Percentiles rank a stretch among this genome's conserved stretches.
Conservation (phyloP, 2,888 invertebrate species). For the Cephus pygmeus region DNA sequence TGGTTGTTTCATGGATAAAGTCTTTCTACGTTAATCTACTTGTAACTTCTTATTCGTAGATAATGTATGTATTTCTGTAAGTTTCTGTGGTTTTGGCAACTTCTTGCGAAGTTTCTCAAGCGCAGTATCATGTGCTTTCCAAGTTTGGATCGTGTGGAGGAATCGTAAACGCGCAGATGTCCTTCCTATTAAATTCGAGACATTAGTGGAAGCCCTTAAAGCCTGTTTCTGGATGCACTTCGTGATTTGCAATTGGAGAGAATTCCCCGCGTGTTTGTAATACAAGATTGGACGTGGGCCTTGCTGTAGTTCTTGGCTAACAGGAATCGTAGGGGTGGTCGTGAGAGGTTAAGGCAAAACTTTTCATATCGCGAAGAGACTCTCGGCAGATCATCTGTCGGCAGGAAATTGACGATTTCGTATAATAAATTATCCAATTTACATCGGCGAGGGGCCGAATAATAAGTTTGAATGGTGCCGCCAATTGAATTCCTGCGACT, state of each 20-base stretch:
- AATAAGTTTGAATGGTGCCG: slow-evolving; percentile 22
- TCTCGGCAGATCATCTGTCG: background rate
- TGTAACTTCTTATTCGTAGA: background rate
- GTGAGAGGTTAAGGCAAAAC: background rate
- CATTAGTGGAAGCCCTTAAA: background rate
- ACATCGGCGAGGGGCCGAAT: slow-evolving; percentile 21
- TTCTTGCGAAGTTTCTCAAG: background rate
- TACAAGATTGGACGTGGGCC: background rate
- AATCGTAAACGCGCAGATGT: background rate
- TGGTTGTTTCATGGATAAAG: background rate
- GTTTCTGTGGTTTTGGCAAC: background rate
- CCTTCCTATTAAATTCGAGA: background rate
- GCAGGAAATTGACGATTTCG: slow-evolving; percentile 7
- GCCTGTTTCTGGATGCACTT: background rate
- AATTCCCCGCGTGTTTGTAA: background rate
- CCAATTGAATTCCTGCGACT: slow-evolving; percentile 22
- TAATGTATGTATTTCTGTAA: background rate
- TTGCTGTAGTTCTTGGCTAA: background rate
- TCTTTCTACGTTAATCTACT: background rate
- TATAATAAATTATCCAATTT: slow-evolving; percentile 29
- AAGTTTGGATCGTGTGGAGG: background rate
- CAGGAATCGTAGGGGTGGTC: background rate
- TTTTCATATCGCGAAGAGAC: background rate
- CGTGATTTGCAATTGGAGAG: background rate
- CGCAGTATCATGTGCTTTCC: background rate